Percentiles rank a stretch among this genome's conserved stretches.
phyloP scores from a whole-genome alignment of 2,797 vertebrate genomes.

The Melopsittacus undulatus region DNA sequence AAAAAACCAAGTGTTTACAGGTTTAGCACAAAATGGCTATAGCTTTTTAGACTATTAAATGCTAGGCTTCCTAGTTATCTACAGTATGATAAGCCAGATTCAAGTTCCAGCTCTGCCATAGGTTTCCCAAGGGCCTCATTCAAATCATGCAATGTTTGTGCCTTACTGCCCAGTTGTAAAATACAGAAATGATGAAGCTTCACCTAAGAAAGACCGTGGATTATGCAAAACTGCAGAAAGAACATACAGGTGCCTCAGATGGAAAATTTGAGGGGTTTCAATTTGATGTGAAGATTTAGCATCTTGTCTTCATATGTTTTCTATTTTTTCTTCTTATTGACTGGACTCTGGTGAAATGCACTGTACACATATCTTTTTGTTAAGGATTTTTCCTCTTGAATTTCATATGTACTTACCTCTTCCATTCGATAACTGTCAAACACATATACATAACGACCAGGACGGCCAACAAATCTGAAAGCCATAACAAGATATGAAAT shows the following conservation, averaged over 20 bases:
- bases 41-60: not conserved
- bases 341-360: not conserved
- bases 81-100: not conserved
- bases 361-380: not conserved
- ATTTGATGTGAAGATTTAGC: not conserved
- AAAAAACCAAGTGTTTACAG: not conserved
- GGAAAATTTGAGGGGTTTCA: not conserved
- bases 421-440: conserved; percentile 95
- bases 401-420: conserved; percentile 80
- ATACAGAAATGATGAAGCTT: not conserved
- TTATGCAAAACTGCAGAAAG: not conserved
- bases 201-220: not conserved
- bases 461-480: conserved; percentile 91
- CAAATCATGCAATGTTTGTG: not conserved
- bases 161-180: not conserved
- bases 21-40: not conserved
- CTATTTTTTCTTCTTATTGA: not conserved
- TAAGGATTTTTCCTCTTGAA: not conserved
- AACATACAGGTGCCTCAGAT: not conserved
- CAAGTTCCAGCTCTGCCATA: not conserved
- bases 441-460: conserved; percentile 92
- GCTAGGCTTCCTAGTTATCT: not conserved
- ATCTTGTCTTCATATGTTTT: not conserved
- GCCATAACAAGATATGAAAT: not conserved
- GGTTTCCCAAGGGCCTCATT: not conserved